phyloP scores from a whole-genome alignment of 2,113 vertebrate genomes.

The Rousettus leschenaultii region DNA sequence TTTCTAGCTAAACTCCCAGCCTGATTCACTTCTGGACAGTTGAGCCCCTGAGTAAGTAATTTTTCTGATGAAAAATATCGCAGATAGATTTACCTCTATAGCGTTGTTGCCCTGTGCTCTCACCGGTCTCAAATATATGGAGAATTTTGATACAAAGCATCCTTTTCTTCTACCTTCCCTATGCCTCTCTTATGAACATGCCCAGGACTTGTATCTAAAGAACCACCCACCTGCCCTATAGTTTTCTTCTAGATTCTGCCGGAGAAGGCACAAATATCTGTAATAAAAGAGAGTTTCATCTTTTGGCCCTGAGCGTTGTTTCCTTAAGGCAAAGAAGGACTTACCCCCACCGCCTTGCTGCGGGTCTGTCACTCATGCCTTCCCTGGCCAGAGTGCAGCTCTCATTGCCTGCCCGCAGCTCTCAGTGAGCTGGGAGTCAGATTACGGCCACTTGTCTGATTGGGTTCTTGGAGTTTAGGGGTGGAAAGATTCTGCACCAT shows the following conservation, averaged over 20 bases:
- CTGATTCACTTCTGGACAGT: neutral
- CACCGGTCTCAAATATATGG: neutral
- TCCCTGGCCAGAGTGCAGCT: conserved; percentile 70
- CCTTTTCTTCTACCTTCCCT: neutral
- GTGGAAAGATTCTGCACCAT: conserved; percentile 65
- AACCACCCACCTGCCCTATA: neutral
- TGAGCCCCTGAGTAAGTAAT: neutral
- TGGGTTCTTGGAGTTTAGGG: conserved; percentile 75
- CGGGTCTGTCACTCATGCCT: conserved; percentile 83
- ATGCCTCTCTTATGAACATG: neutral
- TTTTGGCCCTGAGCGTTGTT: neutral
- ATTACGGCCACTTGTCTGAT: conserved; percentile 78
- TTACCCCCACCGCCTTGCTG: conserved; percentile 80
- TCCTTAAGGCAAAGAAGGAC: conserved; percentile 66
- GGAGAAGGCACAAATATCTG: neutral
- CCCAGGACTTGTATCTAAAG: neutral
- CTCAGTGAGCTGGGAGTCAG: conserved; percentile 73
- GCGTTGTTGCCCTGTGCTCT: neutral
- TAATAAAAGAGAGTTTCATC: neutral
- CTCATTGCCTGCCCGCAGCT: conserved; percentile 52
- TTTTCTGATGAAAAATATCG: conserved; percentile 21
- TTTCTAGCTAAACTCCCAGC: neutral
- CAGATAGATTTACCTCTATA: neutral
- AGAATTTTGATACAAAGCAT: conserved; percentile 46
- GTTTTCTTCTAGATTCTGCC: neutral